These are phyloP conservation scores for Cerastis rubricosa DNA, from an alignment of 2,888 invertebrate species.

Conservation along the genomic window DNA sequence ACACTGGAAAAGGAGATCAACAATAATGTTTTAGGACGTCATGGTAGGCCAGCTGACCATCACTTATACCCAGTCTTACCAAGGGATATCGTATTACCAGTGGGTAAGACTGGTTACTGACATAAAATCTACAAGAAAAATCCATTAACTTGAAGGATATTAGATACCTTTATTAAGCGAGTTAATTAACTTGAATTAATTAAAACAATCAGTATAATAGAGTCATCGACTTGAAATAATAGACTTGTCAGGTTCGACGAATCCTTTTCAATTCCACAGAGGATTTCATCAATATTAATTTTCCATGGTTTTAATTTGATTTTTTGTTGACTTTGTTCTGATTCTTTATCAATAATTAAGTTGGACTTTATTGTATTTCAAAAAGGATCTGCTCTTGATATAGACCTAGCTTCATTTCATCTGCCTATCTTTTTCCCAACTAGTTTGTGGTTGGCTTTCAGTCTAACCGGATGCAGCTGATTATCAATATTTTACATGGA, in stretches of 20 bases:
- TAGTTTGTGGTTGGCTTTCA: neutral
- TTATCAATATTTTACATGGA: neutral
- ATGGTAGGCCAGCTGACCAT: too few species aligned
- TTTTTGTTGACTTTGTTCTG: neutral
- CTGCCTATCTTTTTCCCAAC: too few species aligned
- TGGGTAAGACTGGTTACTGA: neutral
- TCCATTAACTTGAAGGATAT: too few species aligned
- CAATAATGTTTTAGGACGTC: too few species aligned
- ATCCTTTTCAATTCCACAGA: slow-evolving; percentile 8
- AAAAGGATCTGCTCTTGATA: neutral
- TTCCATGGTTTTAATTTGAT: slow-evolving; percentile 7
- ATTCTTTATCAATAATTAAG: neutral
- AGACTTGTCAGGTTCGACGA: slow-evolving; percentile 9
- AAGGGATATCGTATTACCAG: too few species aligned
- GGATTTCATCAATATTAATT: slow-evolving; percentile 4
- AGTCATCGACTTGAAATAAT: neutral
- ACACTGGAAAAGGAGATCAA: too few species aligned
- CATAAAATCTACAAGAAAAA: neutral
- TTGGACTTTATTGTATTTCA: neutral
- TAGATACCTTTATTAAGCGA: neutral
- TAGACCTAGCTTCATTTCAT: too few species aligned
- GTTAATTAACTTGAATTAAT: neutral
- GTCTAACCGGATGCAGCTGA: neutral
- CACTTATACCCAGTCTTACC: too few species aligned
- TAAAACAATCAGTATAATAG: neutral